Evolutionary conservation across 2,797 vertebrate species (phyloP), one percentile per base, ranked within the genome.

Genomic region (Chrysocyon brachyurus): DNA sequence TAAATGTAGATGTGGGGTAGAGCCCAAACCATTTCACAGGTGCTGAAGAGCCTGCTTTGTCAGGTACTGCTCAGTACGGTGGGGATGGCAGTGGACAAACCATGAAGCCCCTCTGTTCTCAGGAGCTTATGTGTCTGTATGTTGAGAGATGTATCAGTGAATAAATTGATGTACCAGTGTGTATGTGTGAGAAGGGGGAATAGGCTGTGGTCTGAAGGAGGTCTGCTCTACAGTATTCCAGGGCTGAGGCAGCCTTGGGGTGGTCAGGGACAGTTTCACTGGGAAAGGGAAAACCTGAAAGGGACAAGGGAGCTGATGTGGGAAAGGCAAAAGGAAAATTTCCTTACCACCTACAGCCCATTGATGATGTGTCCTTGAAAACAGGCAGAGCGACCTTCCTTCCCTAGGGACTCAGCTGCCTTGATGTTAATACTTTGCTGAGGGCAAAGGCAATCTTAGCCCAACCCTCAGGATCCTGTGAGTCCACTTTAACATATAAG

Each of bases 21-120:
- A 59, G 33, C 72, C 28, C 52, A 14, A 66, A 5, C 16, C 6
- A 0, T 33, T 33, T 21, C 70, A 64, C 46, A 52, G 81, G 2
- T 16, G 6, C 17, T 40, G 9, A 6, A 12, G 61, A 2, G 2
- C 4, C 56, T 19, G 0, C 17, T 24, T 21, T 7, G 6, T 56
- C 63, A 70, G 21, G 26, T 46, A 1, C 56, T 17, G 12, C 17
- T 78, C 54, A n/a, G 61, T 14, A 17, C 70, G 28, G n/a, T 49
- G 40, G 1, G 21, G 8, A 24, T 28, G 21, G 22, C 9, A 16
- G 31, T 46, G 75, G 28, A 0, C 12, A 16, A 36, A n/a, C 5
- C 26, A 21, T 90, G 40, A 46, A 40, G 40, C 9, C 0, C 24
- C 9, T 52, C 33, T 26, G 19, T 73, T 73, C 66, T 87, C n/a